Evolutionary conservation across 2,113 vertebrate species (phyloP).

Genomic region (Eupsittula cactorum): DNA sequence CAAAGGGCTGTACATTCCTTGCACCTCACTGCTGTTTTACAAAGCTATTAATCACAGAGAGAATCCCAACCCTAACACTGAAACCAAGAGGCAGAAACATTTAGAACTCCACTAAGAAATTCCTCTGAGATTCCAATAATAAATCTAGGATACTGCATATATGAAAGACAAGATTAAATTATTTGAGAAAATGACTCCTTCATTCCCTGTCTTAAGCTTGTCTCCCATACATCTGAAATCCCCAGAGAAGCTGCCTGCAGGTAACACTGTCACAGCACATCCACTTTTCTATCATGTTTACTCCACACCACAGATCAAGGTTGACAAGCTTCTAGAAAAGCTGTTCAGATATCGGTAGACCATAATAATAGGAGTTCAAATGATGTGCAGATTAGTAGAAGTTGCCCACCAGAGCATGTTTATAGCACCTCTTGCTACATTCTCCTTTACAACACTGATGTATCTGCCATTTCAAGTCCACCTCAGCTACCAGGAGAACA

Average conservation of each 20-base stretch:
- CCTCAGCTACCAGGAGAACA: not conserved
- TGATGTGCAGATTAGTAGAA: not conserved
- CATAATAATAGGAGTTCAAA: not conserved
- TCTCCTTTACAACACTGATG: rapidly evolving
- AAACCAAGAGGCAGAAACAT: not conserved
- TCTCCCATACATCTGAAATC: not conserved
- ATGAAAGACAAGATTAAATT: not conserved
- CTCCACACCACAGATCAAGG: not conserved
- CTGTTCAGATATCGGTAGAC: not conserved
- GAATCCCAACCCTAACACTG: not conserved
- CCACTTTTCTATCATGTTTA: not conserved
- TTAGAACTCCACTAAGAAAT: not conserved
- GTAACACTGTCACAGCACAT: not conserved
- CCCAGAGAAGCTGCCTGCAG: not conserved
- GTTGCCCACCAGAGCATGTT: not conserved
- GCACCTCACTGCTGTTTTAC: not conserved
- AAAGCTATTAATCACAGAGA: not conserved
- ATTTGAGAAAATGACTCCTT: not conserved
- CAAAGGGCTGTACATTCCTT: not conserved
- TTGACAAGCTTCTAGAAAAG: not conserved
- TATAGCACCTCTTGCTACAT: not conserved
- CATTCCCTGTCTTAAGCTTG: not conserved
- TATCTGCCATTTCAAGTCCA: not conserved
- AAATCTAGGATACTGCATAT: not conserved
- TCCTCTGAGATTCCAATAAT: not conserved